Percentiles rank a stretch among this genome's conserved stretches.
These are phyloP conservation scores for Tragelaphus buxtoni DNA, from an alignment of 2,113 vertebrate species.

Conservation along the genomic window DNA sequence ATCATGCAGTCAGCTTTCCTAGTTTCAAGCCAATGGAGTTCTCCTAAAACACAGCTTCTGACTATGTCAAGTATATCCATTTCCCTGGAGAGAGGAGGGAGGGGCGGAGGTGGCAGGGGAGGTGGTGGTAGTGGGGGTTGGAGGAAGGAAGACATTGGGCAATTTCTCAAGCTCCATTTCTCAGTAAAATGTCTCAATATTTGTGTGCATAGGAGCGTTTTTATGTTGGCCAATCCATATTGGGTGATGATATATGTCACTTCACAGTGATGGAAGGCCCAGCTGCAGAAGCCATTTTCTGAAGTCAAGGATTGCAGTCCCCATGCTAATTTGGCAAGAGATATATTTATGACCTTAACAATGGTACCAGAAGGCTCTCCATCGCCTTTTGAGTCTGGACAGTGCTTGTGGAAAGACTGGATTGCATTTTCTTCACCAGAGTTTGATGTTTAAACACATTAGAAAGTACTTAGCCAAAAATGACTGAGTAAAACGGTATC, in stretches of 20 bases:
- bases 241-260: slow-evolving; percentile 47
- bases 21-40: neutral
- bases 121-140: neutral
- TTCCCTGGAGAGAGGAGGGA: neutral
- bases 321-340: slow-evolving; percentile 39
- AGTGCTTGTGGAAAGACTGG: neutral
- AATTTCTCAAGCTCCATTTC: slow-evolving; percentile 60
- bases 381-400: neutral
- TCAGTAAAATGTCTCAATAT: slow-evolving; percentile 61
- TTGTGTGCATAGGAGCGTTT: slow-evolving; percentile 58
- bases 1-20: neutral
- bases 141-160: slow-evolving; percentile 4
- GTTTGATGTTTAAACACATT: slow-evolving; percentile 32
- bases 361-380: neutral
- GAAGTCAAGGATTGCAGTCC: slow-evolving; percentile 54
- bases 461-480: neutral
- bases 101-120: neutral
- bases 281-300: slow-evolving; percentile 38
- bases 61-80: neutral
- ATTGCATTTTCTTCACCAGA: neutral
- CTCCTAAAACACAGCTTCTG: neutral
- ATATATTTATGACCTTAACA: slow-evolving; percentile 60
- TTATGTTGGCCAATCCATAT: slow-evolving; percentile 52
- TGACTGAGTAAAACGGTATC: neutral
- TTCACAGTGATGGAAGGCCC: slow-evolving; percentile 46